These are phyloP conservation scores for Trichogramma pretiosum DNA, from an alignment of 1,140 invertebrate species.

Conservation along the genomic window DNA sequence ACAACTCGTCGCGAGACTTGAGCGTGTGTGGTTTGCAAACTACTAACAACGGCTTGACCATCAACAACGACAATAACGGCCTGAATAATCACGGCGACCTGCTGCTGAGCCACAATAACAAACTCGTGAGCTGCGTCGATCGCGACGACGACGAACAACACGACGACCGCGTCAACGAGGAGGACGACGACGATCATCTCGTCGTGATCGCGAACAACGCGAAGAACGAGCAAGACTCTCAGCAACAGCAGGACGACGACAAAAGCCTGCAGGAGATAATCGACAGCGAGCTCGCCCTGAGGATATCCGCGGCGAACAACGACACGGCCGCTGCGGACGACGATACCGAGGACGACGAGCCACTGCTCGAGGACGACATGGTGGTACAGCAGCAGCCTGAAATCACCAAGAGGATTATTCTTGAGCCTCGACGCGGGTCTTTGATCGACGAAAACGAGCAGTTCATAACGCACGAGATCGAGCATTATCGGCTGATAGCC, in stretches of 20 bases:
- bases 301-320: conserved; percentile 34
- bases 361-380: neutral
- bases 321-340: conserved; percentile 21
- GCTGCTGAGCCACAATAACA: conserved; percentile 36
- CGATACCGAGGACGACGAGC: conserved; percentile 9
- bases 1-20: conserved; percentile 1
- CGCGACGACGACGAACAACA: conserved; percentile 33
- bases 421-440: conserved; percentile 24
- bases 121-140: conserved; percentile 38
- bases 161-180: conserved; percentile 33
- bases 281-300: conserved; percentile 38
- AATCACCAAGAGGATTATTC: conserved; percentile 27
- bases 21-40: conserved; percentile 43
- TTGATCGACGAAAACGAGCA: conserved; percentile 27
- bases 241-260: conserved; percentile 29
- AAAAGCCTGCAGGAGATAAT: conserved; percentile 42
- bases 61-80: conserved; percentile 37
- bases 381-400: conserved; percentile 16
- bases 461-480: conserved; percentile 33
- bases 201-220: conserved; percentile 32
- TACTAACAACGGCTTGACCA: conserved; percentile 45
- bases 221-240: conserved; percentile 28
- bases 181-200: conserved; percentile 32
- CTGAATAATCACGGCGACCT: conserved; percentile 31
- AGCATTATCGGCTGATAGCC: conserved; percentile 28